Evolutionary conservation across 2,888 invertebrate genomes (phyloP).

Genomic region (Chirona hameri): DNA sequence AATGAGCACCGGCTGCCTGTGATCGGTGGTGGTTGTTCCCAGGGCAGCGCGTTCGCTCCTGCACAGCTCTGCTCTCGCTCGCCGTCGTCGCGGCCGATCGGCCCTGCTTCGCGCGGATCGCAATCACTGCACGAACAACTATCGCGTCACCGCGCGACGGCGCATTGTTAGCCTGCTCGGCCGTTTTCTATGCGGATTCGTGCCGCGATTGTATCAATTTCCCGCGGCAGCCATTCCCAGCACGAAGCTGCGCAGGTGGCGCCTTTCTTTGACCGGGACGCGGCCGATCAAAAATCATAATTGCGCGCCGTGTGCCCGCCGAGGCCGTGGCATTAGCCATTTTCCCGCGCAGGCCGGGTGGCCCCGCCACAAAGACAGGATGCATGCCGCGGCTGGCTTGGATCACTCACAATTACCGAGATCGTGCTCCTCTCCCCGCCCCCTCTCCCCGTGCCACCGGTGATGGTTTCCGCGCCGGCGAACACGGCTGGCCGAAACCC

Average conservation of each 20-base stretch:
- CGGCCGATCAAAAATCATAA: no score
- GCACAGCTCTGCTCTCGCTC: not conserved
- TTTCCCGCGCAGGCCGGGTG: no score
- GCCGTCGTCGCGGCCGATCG: no score
- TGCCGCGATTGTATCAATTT: conserved; percentile 4
- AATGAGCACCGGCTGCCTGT: not conserved
- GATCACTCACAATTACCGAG: no score
- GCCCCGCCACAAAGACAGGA: no score
- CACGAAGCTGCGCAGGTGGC: not conserved
- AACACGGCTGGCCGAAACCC: no score
- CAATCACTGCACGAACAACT: not conserved
- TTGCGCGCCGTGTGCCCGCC: no score
- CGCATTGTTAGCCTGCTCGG: not conserved
- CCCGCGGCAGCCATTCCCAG: not conserved
- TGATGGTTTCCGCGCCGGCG: no score
- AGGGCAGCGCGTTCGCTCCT: not conserved
- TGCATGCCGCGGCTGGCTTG: no score
- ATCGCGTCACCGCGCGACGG: not conserved
- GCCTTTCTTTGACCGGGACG: not conserved
- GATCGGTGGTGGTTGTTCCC: not conserved
- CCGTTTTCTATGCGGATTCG: not conserved
- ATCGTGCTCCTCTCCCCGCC: no score
- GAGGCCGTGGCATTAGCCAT: no score
- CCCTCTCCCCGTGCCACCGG: no score
- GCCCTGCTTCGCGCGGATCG: not conserved